Base-by-base conservation (phyloP, 2,113 vertebrate genomes). In the Poeciliopsis retropinna region DNA sequence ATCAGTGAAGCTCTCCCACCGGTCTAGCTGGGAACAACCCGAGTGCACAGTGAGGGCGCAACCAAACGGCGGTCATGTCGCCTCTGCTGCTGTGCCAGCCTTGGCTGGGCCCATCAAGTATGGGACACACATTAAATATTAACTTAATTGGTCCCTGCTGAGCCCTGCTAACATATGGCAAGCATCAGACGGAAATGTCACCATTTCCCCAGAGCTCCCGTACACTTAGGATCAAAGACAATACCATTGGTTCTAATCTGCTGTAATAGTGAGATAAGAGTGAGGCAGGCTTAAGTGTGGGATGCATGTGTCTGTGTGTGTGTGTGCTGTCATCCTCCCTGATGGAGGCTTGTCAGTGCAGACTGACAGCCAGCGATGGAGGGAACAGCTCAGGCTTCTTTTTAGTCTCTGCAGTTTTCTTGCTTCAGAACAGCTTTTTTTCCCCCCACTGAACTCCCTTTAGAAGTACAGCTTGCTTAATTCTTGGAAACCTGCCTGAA, bases 231-330 rank as follows among this genome's bases (percentile, higher is more conserved):
- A 94, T 94, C 93, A 94, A 93, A 93, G 91, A 91, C 93, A 92
- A 92, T 93, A 91, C 91, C 87, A 87, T 75, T 87, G 90, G 89
- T 92, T 93, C 88, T 93, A 93, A 93, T 94, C 90, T 89, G 87
- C 88, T 88, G 89, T 94, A 94, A 94, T 92, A 91, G 90, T 88
- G 80, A 93, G 90, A 94, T 94, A 90, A 94, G 90, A 92, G 82
- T 85, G 65, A 79, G 67, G 87, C 73, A 19, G 78, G 76, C 62
- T 82, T 72, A 79, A 85, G 51, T 72, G 68, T 67, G 62, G 47
- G 3, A 32, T 67, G 73, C 62, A 41, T 41, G 39, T 41, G 39
- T 41, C 10, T 39, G 37, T 13, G 72, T 72, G 80, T 7, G 66
- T 67, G 65, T 64, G 69, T 54, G 70, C 39, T 75, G 85, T 84